A percentile compares a stretch with the other conserved stretches of the same genome.
Evolutionary conservation across 2,113 vertebrate species (phyloP).

Genomic region (Genyomyrus donnyi): DNA sequence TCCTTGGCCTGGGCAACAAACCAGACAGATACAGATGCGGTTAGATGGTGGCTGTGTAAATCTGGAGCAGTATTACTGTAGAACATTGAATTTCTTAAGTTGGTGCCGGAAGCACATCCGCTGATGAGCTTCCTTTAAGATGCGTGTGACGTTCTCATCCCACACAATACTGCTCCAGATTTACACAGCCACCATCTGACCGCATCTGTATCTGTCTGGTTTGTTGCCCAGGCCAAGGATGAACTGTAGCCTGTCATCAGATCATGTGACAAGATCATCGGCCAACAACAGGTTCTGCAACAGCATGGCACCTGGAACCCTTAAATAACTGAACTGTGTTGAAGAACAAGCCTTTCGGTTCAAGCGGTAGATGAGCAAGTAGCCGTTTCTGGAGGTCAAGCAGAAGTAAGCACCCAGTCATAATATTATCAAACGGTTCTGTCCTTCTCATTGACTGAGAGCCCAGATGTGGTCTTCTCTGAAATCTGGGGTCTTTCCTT

Average conservation of each 20-base stretch:
- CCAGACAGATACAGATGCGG: background rate
- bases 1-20: too few relatives aligned
- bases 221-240: too few relatives aligned
- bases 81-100: background rate
- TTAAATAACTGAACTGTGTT: background rate
- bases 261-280: too few relatives aligned
- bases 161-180: too few relatives aligned
- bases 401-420: background rate
- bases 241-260: too few relatives aligned
- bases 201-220: too few relatives aligned
- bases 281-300: too few relatives aligned
- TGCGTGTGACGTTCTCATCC: background rate
- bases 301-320: background rate
- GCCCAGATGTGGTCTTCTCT: background rate
- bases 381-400: background rate
- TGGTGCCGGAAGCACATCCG: background rate
- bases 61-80: background rate
- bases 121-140: background rate
- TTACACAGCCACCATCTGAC: too few relatives aligned
- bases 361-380: background rate
- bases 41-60: background rate
- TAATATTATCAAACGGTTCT: background rate
- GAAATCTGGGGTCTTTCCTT: background rate
- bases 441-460: background rate
- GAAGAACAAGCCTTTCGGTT: background rate